Evolutionary conservation across 2,113 vertebrate species (phyloP).

Genomic region (Muntiacus reevesi): DNA sequence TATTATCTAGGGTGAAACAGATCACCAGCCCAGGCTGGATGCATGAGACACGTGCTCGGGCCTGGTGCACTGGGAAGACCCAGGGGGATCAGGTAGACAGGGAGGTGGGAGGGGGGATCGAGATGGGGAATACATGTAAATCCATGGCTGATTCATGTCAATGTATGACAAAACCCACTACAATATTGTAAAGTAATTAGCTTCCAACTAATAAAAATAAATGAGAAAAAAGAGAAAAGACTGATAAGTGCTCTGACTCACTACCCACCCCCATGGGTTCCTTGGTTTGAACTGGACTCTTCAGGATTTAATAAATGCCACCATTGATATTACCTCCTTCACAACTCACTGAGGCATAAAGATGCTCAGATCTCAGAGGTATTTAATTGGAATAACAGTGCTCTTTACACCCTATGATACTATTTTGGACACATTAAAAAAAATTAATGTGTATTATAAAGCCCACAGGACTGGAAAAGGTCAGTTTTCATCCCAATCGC

Average conservation of each 20-base stretch:
- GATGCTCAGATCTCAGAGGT: background rate
- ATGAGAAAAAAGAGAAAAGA: background rate
- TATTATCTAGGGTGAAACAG: too few species aligned
- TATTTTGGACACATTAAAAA: background rate
- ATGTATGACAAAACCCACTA: too few species aligned
- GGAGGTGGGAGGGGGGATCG: too few species aligned
- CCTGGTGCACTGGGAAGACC: too few species aligned
- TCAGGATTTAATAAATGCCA: background rate
- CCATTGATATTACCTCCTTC: background rate
- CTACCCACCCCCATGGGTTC: accelerated
- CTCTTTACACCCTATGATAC: background rate
- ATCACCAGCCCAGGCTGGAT: too few species aligned
- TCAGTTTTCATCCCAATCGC: background rate
- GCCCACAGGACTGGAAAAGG: background rate
- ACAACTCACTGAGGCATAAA: background rate
- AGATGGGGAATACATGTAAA: too few species aligned
- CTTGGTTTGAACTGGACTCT: background rate
- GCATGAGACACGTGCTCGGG: too few species aligned
- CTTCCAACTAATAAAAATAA: too few species aligned
- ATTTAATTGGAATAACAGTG: background rate
- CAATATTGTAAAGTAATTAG: too few species aligned
- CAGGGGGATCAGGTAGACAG: too few species aligned
- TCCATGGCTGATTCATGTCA: too few species aligned
- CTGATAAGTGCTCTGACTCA: background rate
- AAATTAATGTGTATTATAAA: background rate